Evolutionary conservation across 2,113 vertebrate genomes (phyloP).

Genomic region (Eidolon helvum): DNA sequence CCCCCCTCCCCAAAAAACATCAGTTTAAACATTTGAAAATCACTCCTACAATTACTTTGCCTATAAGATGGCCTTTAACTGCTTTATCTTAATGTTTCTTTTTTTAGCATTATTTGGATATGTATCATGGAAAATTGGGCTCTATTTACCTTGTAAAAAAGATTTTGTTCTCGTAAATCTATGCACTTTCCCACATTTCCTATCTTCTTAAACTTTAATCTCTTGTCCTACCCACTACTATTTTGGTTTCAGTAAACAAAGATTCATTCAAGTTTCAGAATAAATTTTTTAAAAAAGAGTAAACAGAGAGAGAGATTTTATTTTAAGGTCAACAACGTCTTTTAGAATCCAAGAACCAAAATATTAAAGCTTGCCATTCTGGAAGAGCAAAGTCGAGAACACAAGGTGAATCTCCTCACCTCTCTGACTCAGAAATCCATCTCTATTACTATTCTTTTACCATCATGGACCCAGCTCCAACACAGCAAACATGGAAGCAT

Average conservation of each 20-base stretch:
- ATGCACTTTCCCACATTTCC: neutral
- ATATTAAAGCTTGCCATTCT: neutral
- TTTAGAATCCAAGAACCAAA: neutral
- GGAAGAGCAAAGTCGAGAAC: neutral
- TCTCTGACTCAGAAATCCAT: fast-evolving
- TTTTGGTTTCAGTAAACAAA: neutral
- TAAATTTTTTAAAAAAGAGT: neutral
- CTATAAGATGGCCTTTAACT: neutral
- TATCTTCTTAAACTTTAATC: neutral
- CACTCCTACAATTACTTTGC: neutral
- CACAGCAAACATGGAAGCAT: neutral
- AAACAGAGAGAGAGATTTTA: neutral
- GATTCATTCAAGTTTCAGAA: neutral
- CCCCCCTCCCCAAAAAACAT: neutral
- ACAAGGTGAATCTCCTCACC: neutral
- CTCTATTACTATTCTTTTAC: neutral
- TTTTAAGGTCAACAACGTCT: neutral
- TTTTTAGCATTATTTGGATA: neutral
- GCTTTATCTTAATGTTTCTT: neutral
- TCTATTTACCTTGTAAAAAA: neutral
- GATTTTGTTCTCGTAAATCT: neutral
- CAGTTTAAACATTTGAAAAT: neutral
- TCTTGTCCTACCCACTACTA: neutral
- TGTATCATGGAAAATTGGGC: neutral
- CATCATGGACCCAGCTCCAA: neutral